Evolutionary conservation across 2,888 invertebrate species (phyloP).

Genomic region (Heliothis peltigera): DNA sequence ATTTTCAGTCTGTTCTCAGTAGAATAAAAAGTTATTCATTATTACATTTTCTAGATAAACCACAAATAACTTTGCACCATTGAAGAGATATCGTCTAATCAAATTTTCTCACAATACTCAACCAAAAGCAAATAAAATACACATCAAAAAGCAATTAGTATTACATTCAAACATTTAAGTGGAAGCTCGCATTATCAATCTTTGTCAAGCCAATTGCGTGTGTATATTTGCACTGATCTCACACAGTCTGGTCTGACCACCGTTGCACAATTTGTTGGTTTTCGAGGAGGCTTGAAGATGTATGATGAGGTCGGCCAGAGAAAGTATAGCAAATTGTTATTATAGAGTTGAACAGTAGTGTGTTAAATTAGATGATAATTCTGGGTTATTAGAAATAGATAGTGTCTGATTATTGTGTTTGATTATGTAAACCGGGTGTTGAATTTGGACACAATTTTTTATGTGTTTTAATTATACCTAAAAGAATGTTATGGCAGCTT

Average conservation of each 20-base stretch:
- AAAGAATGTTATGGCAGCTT: too few relatives aligned
- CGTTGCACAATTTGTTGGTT: conserved; percentile 56
- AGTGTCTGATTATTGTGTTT: conserved; percentile 8
- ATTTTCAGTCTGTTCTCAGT: too few relatives aligned
- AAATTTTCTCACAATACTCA: conserved; percentile 15
- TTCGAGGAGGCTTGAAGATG: conserved; percentile 35
- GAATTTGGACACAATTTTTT: background rate
- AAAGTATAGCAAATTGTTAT: conserved; percentile 44
- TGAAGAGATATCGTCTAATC: conserved; percentile 19
- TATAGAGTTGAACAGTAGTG: conserved; percentile 27
- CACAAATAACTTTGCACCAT: too few relatives aligned
- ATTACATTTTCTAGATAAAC: too few relatives aligned
- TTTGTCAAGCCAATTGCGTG: conserved; percentile 43
- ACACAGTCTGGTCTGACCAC: conserved; percentile 40
- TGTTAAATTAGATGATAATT: conserved; percentile 30
- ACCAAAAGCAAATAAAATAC: conserved; percentile 20
- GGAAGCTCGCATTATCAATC: conserved; percentile 31
- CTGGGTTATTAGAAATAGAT: conserved; percentile 6
- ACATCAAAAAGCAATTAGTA: conserved; percentile 17
- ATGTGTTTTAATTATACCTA: too few relatives aligned
- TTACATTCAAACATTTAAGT: conserved; percentile 14
- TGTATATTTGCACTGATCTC: conserved; percentile 60
- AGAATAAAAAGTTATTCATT: too few relatives aligned
- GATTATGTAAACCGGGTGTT: conserved; percentile 3
- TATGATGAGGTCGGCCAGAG: conserved; percentile 35